These are phyloP conservation scores for Smittia aterrima DNA, from an alignment of 2,888 invertebrate genomes.

Conservation along the genomic window DNA sequence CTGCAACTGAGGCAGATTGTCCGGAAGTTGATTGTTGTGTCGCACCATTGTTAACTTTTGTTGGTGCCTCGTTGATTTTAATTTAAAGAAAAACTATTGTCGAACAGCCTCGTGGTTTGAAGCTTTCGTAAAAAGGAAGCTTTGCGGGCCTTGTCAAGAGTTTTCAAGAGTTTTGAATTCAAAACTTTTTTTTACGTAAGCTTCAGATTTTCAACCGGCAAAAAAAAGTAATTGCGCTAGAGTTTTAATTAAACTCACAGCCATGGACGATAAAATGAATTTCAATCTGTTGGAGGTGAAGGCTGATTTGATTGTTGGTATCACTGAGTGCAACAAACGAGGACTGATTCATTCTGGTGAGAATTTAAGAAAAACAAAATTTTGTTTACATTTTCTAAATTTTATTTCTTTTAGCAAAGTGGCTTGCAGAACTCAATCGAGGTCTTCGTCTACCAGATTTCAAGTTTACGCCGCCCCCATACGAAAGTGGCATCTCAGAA, in stretches of 20 bases:
- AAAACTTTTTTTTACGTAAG: background rate
- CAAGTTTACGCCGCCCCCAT: slow-evolving; percentile 44
- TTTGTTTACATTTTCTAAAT: background rate
- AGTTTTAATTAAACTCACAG: background rate
- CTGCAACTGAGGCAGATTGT: slow-evolving; percentile 88
- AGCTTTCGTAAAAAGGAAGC: too few relatives aligned
- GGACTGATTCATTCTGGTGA: slow-evolving; percentile 65
- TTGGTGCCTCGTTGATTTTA: background rate
- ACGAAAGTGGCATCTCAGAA: slow-evolving; percentile 53
- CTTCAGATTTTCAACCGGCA: slow-evolving; percentile 21
- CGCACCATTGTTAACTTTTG: slow-evolving; percentile 54
- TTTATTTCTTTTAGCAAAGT: slow-evolving; percentile 63
- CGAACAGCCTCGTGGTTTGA: too few relatives aligned
- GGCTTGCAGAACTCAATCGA: slow-evolving; percentile 83
- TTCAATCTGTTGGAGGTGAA: slow-evolving; percentile 64
- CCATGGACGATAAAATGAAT: slow-evolving; percentile 48
- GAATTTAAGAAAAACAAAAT: background rate
- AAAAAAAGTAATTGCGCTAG: background rate
- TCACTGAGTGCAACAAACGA: slow-evolving; percentile 73
- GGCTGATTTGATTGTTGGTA: slow-evolving; percentile 62
- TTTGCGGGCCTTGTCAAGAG: too few relatives aligned
- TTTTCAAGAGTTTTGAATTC: too few relatives aligned
- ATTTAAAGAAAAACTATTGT: too few relatives aligned
- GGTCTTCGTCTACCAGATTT: slow-evolving; percentile 68
- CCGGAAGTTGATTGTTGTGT: slow-evolving; percentile 82